Percentiles rank a stretch among this genome's conserved stretches.
Evolutionary conservation across 53 echinoderm and acorn worm genomes (phyloP).

Genomic region (Paelopatides confundens): DNA sequence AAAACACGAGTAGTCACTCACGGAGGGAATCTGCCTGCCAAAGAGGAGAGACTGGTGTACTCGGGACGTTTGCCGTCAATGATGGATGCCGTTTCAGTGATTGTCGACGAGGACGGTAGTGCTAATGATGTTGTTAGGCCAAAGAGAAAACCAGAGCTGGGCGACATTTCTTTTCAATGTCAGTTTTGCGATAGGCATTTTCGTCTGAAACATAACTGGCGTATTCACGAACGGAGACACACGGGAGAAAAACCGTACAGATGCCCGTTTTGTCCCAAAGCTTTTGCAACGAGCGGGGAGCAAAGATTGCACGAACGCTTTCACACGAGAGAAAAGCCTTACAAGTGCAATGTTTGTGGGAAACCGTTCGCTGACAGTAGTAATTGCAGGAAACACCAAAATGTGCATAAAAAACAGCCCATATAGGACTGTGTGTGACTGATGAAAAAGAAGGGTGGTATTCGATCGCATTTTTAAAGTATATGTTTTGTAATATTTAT

Average conservation of each 20-base stretch:
- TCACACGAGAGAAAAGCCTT: slow-evolving; percentile 62
- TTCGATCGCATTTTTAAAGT: too few relatives aligned
- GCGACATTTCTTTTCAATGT: slow-evolving; percentile 28
- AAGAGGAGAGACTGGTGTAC: background rate
- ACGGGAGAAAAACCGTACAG: slow-evolving; percentile 54
- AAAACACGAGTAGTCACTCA: background rate
- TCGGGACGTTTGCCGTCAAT: background rate
- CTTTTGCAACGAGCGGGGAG: slow-evolving; percentile 14
- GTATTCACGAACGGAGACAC: slow-evolving; percentile 56
- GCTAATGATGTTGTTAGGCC: background rate
- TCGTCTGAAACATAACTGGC: slow-evolving; percentile 50
- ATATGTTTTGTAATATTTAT: too few relatives aligned
- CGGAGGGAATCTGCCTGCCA: background rate
- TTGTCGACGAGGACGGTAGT: background rate
- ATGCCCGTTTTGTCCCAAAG: slow-evolving; percentile 47
- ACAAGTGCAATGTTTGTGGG: slow-evolving; percentile 44
- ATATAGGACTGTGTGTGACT: too few relatives aligned
- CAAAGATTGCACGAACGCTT: slow-evolving; percentile 36
- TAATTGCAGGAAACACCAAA: slow-evolving; percentile 41
- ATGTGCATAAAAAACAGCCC: slow-evolving; percentile 21
- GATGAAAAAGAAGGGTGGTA: too few relatives aligned
- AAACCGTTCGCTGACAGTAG: slow-evolving; percentile 40
- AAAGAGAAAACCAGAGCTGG: background rate
- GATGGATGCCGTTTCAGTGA: background rate
- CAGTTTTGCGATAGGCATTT: slow-evolving; percentile 44